Conservation (phyloP, 2,797 vertebrate genomes). For the Valencia hispanica region DNA sequence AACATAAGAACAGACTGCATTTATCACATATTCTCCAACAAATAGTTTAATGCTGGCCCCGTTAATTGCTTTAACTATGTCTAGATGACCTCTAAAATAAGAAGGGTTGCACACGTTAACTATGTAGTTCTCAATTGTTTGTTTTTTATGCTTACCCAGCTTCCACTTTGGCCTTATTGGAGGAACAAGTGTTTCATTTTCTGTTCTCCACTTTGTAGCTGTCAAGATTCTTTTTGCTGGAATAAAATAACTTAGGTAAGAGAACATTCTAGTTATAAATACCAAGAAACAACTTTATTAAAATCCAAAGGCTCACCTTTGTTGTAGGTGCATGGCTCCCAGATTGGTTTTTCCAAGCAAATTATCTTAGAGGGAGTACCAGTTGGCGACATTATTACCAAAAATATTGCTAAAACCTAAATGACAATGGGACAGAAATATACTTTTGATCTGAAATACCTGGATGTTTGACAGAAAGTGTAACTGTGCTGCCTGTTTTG, state of each 20-base stretch:
- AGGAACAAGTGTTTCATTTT: background rate
- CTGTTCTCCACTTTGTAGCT: background rate
- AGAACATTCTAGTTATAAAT: background rate
- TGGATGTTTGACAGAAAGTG: constrained; percentile 33
- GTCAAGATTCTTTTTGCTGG: background rate
- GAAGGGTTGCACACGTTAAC: background rate
- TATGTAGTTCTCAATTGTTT: background rate
- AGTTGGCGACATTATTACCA: constrained; percentile 1
- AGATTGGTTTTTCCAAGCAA: constrained; percentile 10
- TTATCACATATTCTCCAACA: too few relatives aligned
- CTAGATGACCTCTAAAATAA: background rate
- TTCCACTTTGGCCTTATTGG: constrained; percentile 1
- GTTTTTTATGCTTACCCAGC: constrained; percentile 52
- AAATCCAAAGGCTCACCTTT: constrained; percentile 34
- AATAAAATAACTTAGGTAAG: background rate
- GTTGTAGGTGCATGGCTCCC: constrained; percentile 14
- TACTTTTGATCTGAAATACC: constrained; percentile 35
- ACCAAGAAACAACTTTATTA: background rate
- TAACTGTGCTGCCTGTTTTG: constrained; percentile 54
- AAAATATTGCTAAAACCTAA: background rate
- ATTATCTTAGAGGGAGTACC: constrained; percentile 57
- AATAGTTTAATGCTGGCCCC: too few relatives aligned
- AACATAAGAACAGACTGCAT: too few relatives aligned
- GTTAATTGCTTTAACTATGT: background rate
- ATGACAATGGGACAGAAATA: background rate